Evolutionary conservation across 1,140 invertebrate species (phyloP), one percentile per base, ranked within the genome.

Genomic region (Drosophila mayri): DNA sequence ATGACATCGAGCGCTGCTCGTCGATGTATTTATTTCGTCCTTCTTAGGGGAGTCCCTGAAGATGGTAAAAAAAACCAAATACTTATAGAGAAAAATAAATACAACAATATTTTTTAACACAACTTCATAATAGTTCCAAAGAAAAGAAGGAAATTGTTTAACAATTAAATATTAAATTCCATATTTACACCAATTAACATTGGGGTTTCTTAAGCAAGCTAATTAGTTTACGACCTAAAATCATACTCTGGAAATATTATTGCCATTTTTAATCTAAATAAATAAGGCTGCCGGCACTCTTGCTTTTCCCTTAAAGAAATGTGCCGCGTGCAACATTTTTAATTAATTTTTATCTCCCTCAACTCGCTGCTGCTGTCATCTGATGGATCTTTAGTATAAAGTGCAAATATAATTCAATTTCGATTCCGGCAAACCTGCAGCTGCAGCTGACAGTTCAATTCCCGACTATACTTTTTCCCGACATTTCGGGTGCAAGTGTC

Each of bases 321-420:
- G 30, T 52, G 35, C 37, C 55, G 9, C 16, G 20, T 10, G 20
- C 18, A 46, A 74, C 22, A 62, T 76, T 88, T 88, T 84, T 72
- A 88, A 88, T 88, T 84, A 88, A 88, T 81, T 88, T 78, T 90
- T 76, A 79, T 84, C 80, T 84, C 41, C 11, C 18, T 16, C 37
- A 25, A 38, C 14, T 44, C 58, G 49, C 30, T 52, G 61, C 35
- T 60, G 52, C 52, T 78, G 82, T 70, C 47, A 64, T 80, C 55
- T 76, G 67, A 77, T 44, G 68, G 52, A 79, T 70, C 59, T 75
- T 83, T 87, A 77, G 80, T 80, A 80, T 84, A 87, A 88, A 76
- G 73, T 90, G 77, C 79, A 90, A 90, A 81, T 88, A 70, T 90
- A 88, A 88, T 88, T 90, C 84, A 90, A 88, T 88, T 90, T 90